Percentiles rank a stretch among this genome's conserved stretches.
phyloP scores from a whole-genome alignment of 2,113 vertebrate species.

The Fulmarus glacialis region DNA sequence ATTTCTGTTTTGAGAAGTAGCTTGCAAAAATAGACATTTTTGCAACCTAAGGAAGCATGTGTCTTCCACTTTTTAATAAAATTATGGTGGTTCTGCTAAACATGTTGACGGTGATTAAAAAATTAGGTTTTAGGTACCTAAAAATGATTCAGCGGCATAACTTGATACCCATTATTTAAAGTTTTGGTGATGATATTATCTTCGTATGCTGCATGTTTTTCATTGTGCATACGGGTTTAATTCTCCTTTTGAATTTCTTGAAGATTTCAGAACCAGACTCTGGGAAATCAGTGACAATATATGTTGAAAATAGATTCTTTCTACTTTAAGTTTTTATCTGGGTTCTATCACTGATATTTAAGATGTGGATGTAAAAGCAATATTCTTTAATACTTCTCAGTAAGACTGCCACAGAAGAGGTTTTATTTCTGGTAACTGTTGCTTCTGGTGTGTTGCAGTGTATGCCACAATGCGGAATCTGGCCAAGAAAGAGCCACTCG shows the following conservation, averaged over 20 bases:
- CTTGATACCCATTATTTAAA: neutral
- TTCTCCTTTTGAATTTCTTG: neutral
- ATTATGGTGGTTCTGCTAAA: neutral
- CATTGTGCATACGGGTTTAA: neutral
- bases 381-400: neutral
- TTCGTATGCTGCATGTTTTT: neutral
- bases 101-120: neutral
- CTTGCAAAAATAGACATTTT: neutral
- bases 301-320: neutral
- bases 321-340: neutral
- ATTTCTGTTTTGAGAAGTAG: neutral
- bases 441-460: constrained; percentile 65
- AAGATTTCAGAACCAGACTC: neutral
- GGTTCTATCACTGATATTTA: neutral
- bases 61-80: neutral
- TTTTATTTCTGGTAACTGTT: neutral
- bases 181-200: neutral
- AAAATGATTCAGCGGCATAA: neutral
- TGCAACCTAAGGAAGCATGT: neutral
- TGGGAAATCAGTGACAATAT: neutral
- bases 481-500: constrained; percentile 71
- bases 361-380: neutral
- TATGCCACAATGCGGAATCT: constrained; percentile 87
- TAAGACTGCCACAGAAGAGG: neutral
- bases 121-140: neutral